Base-by-base conservation (phyloP, 1,140 invertebrate genomes). In the Drosophila micromelanica region DNA sequence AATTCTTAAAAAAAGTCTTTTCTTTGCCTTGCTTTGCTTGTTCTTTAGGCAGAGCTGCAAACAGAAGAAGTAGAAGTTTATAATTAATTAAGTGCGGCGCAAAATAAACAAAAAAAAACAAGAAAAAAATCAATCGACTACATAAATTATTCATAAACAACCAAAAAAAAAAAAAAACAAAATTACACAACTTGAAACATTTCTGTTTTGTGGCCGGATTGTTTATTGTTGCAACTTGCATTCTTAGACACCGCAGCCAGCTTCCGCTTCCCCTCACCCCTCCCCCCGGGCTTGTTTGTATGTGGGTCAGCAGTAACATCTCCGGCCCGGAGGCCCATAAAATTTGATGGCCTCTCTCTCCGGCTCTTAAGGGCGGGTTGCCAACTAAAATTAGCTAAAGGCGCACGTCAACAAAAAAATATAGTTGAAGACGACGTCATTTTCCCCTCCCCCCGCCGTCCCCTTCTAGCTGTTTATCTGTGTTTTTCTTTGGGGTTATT, bases 61-160 rank as follows among this genome's bases (percentile, higher is more conserved):
- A n/a, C 2, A 48, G 30, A 37, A 54, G n/a, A n/a, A 17, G 38
- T 23, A 59, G 79, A 89, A 77, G 77, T 79, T 56, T 71, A 71
- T 78, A 81, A 86, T 86, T 87, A 87, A 86, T 86, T 87, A 81
- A 87, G 75, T 70, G 68, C 13, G n/a, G 52, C 51, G 73, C 68
- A 73, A 74, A 81, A 86, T 86, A 86, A 84, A 87, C 80, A 87
- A 87, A 72, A 17, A 17, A 17, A 17, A 17, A n/a, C n/a, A n/a
- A n/a, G n/a, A 17, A 17, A 17, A 17, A 87, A 87, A 89, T 84
- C 76, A 86, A 80, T 87, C 77, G 84, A 90, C 76, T 87, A 76
- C 85, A 87, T 87, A 90, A 89, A 82, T 87, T 87, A 89, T 87
- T 78, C 76, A 87, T 89, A 87, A 86, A 78, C 48, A 68, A 68